A percentile compares a stretch with the other conserved stretches of the same genome.
phyloP scores from a whole-genome alignment of 2,888 invertebrate species.

The Bellardia pandia region DNA sequence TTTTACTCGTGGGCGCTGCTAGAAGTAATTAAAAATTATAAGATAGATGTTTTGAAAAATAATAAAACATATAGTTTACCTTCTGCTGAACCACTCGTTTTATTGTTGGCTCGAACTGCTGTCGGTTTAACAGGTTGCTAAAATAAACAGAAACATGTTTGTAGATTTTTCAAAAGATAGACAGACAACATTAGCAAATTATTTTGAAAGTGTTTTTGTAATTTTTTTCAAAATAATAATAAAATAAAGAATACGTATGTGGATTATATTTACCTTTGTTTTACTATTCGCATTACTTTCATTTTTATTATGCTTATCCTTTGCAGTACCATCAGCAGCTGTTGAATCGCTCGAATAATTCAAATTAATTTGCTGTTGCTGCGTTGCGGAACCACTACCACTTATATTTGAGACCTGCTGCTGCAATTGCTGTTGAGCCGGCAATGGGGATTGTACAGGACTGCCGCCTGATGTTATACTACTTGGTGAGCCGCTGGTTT shows the following conservation, averaged over 20 bases:
- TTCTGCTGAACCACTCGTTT: constrained; percentile 82
- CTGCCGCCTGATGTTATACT: constrained; percentile 93
- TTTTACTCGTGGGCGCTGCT: constrained; percentile 78
- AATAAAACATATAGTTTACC: constrained; percentile 31
- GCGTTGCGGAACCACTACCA: constrained; percentile 76
- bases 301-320: constrained; percentile 87
- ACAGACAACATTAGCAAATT: no score
- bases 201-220: background rate
- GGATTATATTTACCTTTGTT: constrained; percentile 83
- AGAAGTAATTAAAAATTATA: background rate
- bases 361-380: constrained; percentile 81
- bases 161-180: no score
- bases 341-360: constrained; percentile 92
- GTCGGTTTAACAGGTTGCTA: constrained; percentile 94
- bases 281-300: constrained; percentile 82
- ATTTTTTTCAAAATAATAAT: background rate
- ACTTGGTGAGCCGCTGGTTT: constrained; percentile 92
- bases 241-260: no score
- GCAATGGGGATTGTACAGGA: constrained; percentile 90
- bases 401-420: constrained; percentile 75
- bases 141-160: constrained; percentile 32
- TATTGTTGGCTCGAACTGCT: constrained; percentile 88
- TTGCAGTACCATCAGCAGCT: constrained; percentile 78
- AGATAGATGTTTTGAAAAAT: background rate
- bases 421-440: constrained; percentile 80